Conservation (phyloP, 2,797 vertebrate genomes). For the Lacerta viridis region DNA sequence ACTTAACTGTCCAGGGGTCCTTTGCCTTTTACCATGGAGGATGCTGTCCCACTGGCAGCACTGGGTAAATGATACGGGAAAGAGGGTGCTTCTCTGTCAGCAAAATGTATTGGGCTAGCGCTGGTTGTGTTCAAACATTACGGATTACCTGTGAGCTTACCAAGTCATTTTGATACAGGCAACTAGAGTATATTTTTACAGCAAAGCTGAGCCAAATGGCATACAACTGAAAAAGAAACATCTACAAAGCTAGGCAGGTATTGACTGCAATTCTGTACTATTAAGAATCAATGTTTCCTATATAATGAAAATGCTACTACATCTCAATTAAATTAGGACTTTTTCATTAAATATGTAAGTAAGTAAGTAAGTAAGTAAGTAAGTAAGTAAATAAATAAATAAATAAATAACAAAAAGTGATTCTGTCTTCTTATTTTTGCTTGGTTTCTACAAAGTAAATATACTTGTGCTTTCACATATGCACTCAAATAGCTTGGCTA, state of each 20-base stretch:
- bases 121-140: conserved; percentile 9
- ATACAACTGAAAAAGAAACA: conserved; percentile 21
- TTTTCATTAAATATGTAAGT: conserved; percentile 9
- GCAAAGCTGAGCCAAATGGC: conserved; percentile 40
- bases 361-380: neutral
- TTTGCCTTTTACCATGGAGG: too few species aligned
- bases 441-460: conserved; percentile 20
- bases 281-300: conserved; percentile 33
- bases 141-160: neutral
- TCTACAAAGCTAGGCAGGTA: conserved; percentile 25
- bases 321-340: conserved; percentile 28
- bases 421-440: conserved; percentile 37
- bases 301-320: neutral
- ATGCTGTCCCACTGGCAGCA: too few species aligned
- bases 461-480: conserved; percentile 5
- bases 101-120: too few species aligned
- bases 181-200: conserved; percentile 1
- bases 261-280: conserved; percentile 25
- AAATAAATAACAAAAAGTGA: conserved; percentile 24
- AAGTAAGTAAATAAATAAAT: conserved; percentile 1
- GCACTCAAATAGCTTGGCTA: conserved; percentile 38
- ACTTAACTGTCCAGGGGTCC: too few species aligned
- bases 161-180: neutral
- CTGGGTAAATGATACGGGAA: too few species aligned
- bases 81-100: too few species aligned